Evolutionary conservation across 92 coral and sea anemone genomes (phyloP).

Genomic region (Actinostola sp.): DNA sequence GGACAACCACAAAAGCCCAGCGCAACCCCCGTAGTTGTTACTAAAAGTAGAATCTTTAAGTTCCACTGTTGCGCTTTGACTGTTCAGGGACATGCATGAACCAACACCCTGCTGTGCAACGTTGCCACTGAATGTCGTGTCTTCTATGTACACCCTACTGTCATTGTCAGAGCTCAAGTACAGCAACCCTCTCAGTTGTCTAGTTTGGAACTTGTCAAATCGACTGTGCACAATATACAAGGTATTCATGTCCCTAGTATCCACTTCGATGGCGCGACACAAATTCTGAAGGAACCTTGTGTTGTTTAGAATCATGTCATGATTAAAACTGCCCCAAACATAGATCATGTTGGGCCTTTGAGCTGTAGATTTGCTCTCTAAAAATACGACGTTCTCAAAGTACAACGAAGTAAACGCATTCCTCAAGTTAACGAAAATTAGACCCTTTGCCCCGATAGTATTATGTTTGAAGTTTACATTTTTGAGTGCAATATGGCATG

Average conservation of each 20-base stretch:
- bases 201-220: neutral
- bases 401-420: conserved; percentile 7
- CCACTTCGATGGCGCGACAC: conserved; percentile 2
- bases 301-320: neutral
- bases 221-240: conserved; percentile 2
- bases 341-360: neutral
- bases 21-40: conserved; percentile 20
- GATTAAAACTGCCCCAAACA: neutral
- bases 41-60: neutral
- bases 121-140: neutral
- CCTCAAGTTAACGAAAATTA: conserved; percentile 1
- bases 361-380: neutral
- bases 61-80: conserved; percentile 11
- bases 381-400: conserved; percentile 4
- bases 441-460: conserved; percentile 17
- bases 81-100: conserved; percentile 10
- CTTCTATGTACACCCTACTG: neutral
- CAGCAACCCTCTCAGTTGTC: neutral
- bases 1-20: conserved; percentile 18
- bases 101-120: neutral
- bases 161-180: conserved; percentile 6
- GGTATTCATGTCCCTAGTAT: conserved; percentile 1
- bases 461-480: conserved; percentile 35
- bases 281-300: conserved; percentile 1
- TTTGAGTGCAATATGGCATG: conserved; percentile 21